Conservation (phyloP, 1,140 invertebrate species). For the Solen grandis region DNA sequence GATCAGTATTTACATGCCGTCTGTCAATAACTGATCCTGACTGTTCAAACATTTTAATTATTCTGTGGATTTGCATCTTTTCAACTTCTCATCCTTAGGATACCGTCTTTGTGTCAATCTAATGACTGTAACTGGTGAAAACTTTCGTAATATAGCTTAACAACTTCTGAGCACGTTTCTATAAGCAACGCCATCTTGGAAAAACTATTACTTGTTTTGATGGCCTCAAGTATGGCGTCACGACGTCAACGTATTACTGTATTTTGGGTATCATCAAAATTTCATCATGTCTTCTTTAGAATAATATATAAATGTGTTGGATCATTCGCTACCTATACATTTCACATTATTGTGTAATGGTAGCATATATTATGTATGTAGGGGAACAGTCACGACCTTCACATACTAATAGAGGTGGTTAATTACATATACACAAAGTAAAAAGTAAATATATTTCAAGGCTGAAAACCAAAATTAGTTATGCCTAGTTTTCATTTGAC, state of each 20-base stretch:
- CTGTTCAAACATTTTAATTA: conserved; percentile 15
- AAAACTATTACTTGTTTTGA: not conserved
- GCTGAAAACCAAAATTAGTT: no score
- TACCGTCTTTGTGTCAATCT: conserved; percentile 15
- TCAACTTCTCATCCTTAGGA: not conserved
- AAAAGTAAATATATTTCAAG: no score
- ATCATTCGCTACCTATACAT: not conserved
- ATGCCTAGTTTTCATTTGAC: no score
- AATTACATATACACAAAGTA: no score
- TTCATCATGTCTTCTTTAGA: not conserved
- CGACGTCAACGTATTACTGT: conserved; percentile 6
- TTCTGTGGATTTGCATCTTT: conserved; percentile 17
- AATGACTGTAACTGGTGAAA: conserved; percentile 11
- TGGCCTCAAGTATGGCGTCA: no score
- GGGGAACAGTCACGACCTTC: no score
- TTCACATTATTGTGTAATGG: not conserved
- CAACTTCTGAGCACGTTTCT: conserved; percentile 11
- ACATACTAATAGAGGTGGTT: no score
- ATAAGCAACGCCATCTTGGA: not conserved
- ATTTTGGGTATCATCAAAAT: not conserved
- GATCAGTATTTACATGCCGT: conserved; percentile 4
- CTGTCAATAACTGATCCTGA: not conserved
- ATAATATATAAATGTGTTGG: not conserved
- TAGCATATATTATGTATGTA: not conserved
- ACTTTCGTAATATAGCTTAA: conserved; percentile 19